Evolutionary conservation across 1,140 invertebrate genomes (phyloP).

Genomic region (Pogonomyrmex californicus): DNA sequence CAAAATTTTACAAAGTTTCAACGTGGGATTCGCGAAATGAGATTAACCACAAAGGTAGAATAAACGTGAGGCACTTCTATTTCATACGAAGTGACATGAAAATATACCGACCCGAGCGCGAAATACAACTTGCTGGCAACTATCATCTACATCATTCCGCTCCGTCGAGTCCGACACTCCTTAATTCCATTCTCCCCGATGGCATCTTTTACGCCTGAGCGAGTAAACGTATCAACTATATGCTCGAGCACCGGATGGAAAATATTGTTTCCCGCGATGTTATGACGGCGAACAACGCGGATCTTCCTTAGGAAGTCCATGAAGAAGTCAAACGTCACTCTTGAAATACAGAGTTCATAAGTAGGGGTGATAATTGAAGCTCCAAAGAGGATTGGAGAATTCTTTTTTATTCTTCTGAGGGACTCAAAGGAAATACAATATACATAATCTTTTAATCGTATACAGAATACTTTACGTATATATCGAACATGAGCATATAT

Average conservation of each 20-base stretch:
- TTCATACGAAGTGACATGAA: conserved; percentile 26
- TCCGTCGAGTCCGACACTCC: conserved; percentile 53
- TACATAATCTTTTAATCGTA: background rate
- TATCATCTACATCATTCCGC: conserved; percentile 60
- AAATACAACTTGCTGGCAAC: conserved; percentile 59
- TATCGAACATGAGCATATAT: background rate
- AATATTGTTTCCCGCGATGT: conserved; percentile 64
- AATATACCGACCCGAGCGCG: conserved; percentile 38
- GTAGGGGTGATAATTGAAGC: conserved; percentile 30
- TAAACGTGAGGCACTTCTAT: conserved; percentile 29
- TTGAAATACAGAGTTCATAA: conserved; percentile 31
- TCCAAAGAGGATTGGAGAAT: conserved; percentile 16
- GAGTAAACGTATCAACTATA: conserved; percentile 60
- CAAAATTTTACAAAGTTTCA: conserved; percentile 12
- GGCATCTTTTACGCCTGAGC: conserved; percentile 56
- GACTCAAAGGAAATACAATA: background rate
- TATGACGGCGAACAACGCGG: conserved; percentile 30
- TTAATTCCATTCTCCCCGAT: conserved; percentile 66
- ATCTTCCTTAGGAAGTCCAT: conserved; percentile 25
- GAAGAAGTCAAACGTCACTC: conserved; percentile 24
- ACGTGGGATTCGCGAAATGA: background rate
- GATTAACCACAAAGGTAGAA: conserved; percentile 32
- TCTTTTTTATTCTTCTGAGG: background rate
- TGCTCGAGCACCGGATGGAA: conserved; percentile 57
- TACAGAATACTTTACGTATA: background rate